Evolutionary conservation across 2,113 vertebrate species (phyloP).

Genomic region (Donacobius atricapilla): DNA sequence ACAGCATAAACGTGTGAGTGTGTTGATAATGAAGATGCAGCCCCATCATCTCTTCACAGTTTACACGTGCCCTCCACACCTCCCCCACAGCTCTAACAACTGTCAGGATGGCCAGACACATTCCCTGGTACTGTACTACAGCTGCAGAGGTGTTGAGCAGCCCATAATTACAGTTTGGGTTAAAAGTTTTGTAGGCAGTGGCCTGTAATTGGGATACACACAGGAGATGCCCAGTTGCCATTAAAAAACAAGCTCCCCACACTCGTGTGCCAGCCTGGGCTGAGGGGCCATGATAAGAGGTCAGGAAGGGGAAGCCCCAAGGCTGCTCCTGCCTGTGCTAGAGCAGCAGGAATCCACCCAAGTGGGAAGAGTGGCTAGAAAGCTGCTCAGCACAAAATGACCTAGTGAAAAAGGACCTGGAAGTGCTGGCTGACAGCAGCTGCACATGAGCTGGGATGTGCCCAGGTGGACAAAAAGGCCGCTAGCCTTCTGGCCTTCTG

Average conservation of each 20-base stretch:
- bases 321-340: fast-evolving
- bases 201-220: neutral
- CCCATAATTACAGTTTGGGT: neutral
- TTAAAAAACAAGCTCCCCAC: neutral
- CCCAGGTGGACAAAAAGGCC: neutral
- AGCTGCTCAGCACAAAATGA: neutral
- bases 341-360: neutral
- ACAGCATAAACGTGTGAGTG: fast-evolving
- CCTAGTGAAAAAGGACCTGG: neutral
- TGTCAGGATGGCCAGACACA: neutral
- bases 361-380: neutral
- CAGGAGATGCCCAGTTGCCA: neutral
- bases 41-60: neutral
- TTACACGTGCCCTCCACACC: neutral
- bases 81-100: neutral
- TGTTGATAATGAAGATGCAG: neutral
- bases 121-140: neutral
- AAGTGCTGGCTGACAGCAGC: neutral
- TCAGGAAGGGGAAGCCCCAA: neutral
- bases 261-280: neutral
- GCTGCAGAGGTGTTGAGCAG: neutral
- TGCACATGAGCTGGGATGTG: fast-evolving
- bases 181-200: neutral
- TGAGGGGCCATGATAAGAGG: fast-evolving
- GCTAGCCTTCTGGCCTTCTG: too few species aligned